Conservation (phyloP, 2,113 vertebrate species). For the Callocephalon fimbriatum region DNA sequence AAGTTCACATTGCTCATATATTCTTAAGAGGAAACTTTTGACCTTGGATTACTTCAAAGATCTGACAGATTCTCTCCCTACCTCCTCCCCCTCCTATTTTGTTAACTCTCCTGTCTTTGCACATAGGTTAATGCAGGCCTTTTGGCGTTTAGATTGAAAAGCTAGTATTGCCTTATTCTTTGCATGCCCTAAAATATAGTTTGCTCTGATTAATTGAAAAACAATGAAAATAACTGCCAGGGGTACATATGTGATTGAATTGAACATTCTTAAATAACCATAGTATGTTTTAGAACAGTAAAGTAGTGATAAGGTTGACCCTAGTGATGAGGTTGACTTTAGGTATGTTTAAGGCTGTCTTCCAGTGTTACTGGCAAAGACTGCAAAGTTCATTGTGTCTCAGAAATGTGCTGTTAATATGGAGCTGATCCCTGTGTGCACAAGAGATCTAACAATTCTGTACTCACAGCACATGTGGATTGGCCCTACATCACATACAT, state of each 20-base stretch:
- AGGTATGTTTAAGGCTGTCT: background rate
- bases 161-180: background rate
- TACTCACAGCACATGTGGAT: background rate
- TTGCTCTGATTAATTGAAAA: background rate
- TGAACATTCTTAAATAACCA: background rate
- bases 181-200: background rate
- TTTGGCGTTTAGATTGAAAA: slow-evolving; percentile 53
- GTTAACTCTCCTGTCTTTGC: slow-evolving; percentile 2
- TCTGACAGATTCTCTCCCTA: background rate
- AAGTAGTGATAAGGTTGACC: background rate
- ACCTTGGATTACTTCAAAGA: slow-evolving; percentile 57
- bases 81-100: background rate
- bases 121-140: slow-evolving; percentile 27
- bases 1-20: slow-evolving; percentile 40
- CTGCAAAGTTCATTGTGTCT: background rate
- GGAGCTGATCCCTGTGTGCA: background rate
- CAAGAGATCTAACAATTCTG: background rate
- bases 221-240: background rate
- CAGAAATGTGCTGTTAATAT: background rate
- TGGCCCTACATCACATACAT: background rate
- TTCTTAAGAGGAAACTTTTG: slow-evolving; percentile 51
- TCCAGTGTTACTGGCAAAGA: background rate
- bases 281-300: background rate
- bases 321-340: background rate
- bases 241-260: background rate